Base-by-base conservation (phyloP, 2,113 vertebrate genomes). In the Otis tarda region DNA sequence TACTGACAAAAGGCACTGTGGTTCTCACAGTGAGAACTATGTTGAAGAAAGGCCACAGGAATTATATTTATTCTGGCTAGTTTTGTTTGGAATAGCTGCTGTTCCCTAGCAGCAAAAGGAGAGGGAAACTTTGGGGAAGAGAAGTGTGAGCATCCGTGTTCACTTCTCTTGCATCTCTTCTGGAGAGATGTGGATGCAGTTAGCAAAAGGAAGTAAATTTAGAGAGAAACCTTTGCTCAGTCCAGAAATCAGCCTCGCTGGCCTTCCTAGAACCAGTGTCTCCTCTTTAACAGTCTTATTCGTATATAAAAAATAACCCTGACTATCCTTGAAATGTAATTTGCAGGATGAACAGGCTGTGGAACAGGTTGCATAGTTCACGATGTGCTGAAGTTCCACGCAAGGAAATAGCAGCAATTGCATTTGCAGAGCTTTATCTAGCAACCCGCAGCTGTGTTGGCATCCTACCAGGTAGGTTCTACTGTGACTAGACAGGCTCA, bases 401-500 rank as follows among this genome's bases (percentile, higher is more conserved):
- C 76, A 75, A 77, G 43, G 68, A 28, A 93, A 71, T 7, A 14
- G 85, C 55, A 91, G 64, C 39, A 43, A 55, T 4, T 33, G 25
- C 73, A 45, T 41, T 21, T 71, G 59, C 63, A 81, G 47, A 80
- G 47, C 69, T 92, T 83, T 68, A 49, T 59, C 39, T 60, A 61
- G 80, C 71, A 90, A 37, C 86, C 77, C 89, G 39, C 83, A 63
- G 59, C 12, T 45, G 52, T 52, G 28, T 10, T 57, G 82, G 75
- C 53, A 17, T 39, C 59, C 45, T 12, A 39, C n/a, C 69, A 60
- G 41, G 57, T 19, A 33, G 45, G 24, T 27, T 9, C 30, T 22
- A 5, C 23, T 53, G 67, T 20, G 37, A 47, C 97, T 98, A 99
- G 73, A 98, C 98, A 16, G 85, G 94, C 39, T 98, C 96, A 6